Percentiles rank a stretch among this genome's conserved stretches.
Conservation (phyloP, 2,113 vertebrate genomes). For the Mystacornis crossleyi region DNA sequence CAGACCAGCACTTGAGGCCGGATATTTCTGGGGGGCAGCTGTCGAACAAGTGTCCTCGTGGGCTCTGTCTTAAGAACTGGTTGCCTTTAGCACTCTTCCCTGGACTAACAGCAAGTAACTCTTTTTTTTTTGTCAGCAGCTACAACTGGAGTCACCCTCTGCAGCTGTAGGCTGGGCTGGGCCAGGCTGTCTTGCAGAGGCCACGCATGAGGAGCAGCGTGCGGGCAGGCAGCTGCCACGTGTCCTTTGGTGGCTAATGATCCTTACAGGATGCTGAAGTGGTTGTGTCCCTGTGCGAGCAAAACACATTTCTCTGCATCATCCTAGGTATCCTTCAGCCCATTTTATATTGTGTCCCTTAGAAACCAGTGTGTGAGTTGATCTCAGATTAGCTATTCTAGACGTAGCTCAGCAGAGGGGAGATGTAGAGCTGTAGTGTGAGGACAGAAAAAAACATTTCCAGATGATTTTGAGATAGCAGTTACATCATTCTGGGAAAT, state of each 20-base stretch:
- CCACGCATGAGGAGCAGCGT: fast-evolving
- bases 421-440: not conserved
- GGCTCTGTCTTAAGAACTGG: not conserved
- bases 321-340: not conserved
- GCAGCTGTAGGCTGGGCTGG: not conserved
- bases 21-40: not conserved
- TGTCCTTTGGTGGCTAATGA: not conserved
- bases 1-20: fast-evolving
- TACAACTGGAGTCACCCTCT: not conserved
- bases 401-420: not conserved
- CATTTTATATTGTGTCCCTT: not conserved
- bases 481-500: constrained; percentile 33
- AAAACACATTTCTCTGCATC: not conserved
- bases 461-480: not conserved
- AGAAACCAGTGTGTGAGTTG: not conserved
- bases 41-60: fast-evolving
- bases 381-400: not conserved
- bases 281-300: not conserved
- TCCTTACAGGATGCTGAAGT: fast-evolving
- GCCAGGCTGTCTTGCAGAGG: fast-evolving
- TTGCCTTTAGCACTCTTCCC: not conserved
- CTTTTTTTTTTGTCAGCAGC: not conserved
- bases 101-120: not conserved
- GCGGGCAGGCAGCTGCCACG: fast-evolving
- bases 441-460: not conserved